phyloP scores from a whole-genome alignment of 2,797 vertebrate genomes.

The Microhierax caerulescens region DNA sequence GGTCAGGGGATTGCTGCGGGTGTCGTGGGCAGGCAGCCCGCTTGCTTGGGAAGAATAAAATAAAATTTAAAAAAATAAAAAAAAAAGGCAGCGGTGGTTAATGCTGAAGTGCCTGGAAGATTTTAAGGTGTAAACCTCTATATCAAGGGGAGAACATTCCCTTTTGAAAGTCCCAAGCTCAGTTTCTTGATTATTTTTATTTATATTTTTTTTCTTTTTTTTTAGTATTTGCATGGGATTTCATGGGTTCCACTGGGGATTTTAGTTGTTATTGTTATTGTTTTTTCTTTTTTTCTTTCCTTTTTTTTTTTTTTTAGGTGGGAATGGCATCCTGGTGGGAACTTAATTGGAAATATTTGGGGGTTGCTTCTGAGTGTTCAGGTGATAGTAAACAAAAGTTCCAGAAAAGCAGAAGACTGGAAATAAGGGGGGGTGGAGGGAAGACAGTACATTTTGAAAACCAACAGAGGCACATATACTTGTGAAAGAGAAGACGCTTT shows the following conservation, averaged over 20 bases:
- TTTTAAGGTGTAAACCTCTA: background rate
- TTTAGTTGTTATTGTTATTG: background rate
- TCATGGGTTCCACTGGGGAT: background rate
- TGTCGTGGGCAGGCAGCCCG: fast-evolving
- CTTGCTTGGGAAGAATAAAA: background rate
- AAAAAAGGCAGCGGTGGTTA: background rate
- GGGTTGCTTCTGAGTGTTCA: background rate
- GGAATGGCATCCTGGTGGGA: background rate
- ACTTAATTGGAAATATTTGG: background rate
- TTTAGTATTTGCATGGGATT: background rate
- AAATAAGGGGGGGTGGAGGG: background rate
- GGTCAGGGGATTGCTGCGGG: background rate
- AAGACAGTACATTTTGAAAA: background rate
- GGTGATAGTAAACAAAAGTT: background rate
- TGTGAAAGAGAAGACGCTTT: background rate
- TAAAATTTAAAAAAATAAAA: background rate
- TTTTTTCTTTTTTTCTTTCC: background rate
- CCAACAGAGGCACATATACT: background rate
- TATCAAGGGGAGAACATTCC: background rate
- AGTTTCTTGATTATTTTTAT: background rate
- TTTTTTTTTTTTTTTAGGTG: background rate
- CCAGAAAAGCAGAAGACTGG: background rate
- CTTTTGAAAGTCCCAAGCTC: background rate
- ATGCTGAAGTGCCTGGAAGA: background rate
- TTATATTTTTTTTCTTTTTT: background rate